Conservation (phyloP, 2,113 vertebrate genomes). For the Rhabdornis inornatus region DNA sequence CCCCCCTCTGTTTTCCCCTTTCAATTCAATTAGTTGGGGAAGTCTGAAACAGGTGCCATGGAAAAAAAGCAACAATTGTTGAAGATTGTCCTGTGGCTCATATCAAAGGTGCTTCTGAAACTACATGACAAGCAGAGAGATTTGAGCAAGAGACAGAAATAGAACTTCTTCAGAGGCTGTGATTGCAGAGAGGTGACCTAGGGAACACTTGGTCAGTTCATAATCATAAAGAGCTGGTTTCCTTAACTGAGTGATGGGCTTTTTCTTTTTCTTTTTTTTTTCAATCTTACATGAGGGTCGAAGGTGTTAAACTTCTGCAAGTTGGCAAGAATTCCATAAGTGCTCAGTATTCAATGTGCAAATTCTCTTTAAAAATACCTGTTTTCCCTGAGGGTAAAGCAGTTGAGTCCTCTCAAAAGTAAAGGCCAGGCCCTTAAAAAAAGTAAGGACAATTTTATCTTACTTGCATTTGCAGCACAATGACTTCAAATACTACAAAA, state of each 20-base stretch:
- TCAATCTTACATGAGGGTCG: not conserved
- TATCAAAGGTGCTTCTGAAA: slow-evolving; percentile 54
- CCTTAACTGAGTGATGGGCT: not conserved
- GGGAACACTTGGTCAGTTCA: not conserved
- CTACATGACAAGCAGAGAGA: slow-evolving; percentile 41
- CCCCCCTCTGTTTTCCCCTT: not conserved
- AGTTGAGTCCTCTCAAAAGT: not conserved
- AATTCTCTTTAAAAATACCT: not conserved
- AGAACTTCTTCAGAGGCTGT: slow-evolving; percentile 2
- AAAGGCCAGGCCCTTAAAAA: not conserved
- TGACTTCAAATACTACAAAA: not conserved
- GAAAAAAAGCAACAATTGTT: slow-evolving; percentile 3
- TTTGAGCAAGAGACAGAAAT: slow-evolving; percentile 29
- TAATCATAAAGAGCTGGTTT: not conserved
- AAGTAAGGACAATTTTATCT: not conserved
- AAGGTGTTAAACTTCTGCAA: not conserved
- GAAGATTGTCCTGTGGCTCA: not conserved
- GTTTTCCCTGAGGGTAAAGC: not conserved
- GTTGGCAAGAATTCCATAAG: not conserved
- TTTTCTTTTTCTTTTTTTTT: not conserved
- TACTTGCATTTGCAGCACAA: accelerated
- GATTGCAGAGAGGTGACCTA: not conserved
- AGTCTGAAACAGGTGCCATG: not conserved
- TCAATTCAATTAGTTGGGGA: not conserved
- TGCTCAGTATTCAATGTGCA: not conserved